phyloP scores from a whole-genome alignment of 2,113 vertebrate genomes.

The Athene cunicularia region DNA sequence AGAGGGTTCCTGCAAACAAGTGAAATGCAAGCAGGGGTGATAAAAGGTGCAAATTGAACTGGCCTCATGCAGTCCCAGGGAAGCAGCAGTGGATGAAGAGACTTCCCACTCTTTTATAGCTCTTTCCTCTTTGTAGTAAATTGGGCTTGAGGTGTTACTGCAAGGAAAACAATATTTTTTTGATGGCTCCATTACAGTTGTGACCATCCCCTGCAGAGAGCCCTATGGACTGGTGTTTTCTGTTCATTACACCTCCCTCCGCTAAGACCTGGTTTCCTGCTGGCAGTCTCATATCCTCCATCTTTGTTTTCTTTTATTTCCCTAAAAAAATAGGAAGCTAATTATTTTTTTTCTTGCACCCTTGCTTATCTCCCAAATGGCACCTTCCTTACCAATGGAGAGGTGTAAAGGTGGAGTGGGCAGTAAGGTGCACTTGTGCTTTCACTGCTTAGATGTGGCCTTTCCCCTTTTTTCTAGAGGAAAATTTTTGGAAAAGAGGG shows the following conservation, averaged over 20 bases:
- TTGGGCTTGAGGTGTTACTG: slow-evolving; percentile 52
- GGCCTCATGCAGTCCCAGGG: slow-evolving; percentile 48
- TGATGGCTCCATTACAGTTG: slow-evolving; percentile 32
- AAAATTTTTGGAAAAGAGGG: not conserved
- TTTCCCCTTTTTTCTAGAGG: not conserved
- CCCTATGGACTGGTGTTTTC: slow-evolving; percentile 41
- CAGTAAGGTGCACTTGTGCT: not conserved
- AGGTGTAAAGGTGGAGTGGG: not conserved
- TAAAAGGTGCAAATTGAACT: slow-evolving; percentile 69
- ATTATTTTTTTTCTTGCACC: not conserved
- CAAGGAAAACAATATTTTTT: slow-evolving; percentile 63
- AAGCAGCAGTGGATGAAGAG: slow-evolving; percentile 41
- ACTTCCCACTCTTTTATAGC: not conserved
- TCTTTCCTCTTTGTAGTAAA: slow-evolving; percentile 24
- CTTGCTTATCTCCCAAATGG: not conserved
- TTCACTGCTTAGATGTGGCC: not conserved
- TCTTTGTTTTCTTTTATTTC: slow-evolving; percentile 30
- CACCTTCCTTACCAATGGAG: not conserved
- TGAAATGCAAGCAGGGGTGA: not conserved
- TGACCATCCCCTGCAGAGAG: not conserved
- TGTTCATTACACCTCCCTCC: slow-evolving; percentile 51
- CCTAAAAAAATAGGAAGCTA: not conserved
- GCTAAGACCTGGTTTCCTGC: slow-evolving; percentile 47
- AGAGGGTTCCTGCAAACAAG: slow-evolving; percentile 30
- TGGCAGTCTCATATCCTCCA: not conserved